These are phyloP conservation scores for Lytechinus pictus DNA, from an alignment of 35 echinoderm and acorn worm species.

Conservation along the genomic window DNA sequence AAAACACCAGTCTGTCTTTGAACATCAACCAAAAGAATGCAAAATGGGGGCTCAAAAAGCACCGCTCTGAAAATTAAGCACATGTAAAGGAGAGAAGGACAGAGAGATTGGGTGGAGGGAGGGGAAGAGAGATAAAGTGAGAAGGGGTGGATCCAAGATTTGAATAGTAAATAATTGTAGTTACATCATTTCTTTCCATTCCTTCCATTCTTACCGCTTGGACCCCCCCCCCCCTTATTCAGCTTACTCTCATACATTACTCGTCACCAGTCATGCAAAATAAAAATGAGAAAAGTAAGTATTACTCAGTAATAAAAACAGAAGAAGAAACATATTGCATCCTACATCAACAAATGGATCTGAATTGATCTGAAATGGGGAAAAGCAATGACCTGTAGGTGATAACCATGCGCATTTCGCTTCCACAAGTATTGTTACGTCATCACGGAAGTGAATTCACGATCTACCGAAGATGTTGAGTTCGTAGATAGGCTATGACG, in stretches of 20 bases:
- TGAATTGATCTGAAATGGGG: background rate
- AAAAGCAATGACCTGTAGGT: background rate
- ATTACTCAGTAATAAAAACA: background rate
- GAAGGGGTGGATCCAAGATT: background rate
- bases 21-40: background rate
- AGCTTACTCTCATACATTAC: background rate
- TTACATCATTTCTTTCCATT: too few species aligned
- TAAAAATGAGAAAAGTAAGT: background rate
- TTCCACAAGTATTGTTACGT: background rate
- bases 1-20: background rate
- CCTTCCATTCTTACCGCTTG: background rate
- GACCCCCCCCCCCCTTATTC: background rate
- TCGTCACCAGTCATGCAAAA: background rate
- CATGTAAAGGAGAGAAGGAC: background rate
- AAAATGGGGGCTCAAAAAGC: background rate
- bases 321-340: background rate
- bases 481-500: background rate
- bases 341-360: background rate
- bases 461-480: background rate
- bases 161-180: background rate
- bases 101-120: too few species aligned
- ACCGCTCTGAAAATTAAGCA: conserved; percentile 36
- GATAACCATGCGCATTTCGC: background rate
- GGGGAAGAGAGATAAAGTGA: too few species aligned
- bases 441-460: too few species aligned